Percentiles rank a stretch among this genome's conserved stretches.
Evolutionary conservation across 1,140 invertebrate genomes (phyloP).

Genomic region (Micrasema longulum): DNA sequence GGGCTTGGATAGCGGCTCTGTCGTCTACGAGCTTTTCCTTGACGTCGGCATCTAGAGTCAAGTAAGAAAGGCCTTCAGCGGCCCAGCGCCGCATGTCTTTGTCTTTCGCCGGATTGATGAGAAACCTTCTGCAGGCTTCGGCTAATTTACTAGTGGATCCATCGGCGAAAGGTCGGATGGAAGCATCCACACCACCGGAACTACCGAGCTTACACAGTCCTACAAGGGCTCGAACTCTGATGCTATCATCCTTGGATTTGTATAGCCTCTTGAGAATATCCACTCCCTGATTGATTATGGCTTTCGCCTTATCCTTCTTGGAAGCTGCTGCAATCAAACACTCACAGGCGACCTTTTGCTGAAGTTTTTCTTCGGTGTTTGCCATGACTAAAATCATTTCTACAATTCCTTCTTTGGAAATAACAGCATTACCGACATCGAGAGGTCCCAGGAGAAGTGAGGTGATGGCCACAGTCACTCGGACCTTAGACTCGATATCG

Average conservation of each 20-base stretch:
- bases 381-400: constrained; percentile 99
- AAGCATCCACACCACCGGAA: constrained; percentile 95
- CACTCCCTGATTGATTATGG: constrained; percentile 91
- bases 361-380: constrained; percentile 82
- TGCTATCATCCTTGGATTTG: constrained; percentile 89
- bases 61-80: constrained; percentile 95
- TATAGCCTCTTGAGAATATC: constrained; percentile 96
- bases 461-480: constrained; percentile 90
- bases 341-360: constrained; percentile 95
- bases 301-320: constrained; percentile 96
- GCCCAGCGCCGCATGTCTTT: constrained; percentile 94
- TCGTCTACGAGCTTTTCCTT: constrained; percentile 97
- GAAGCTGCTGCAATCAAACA: constrained; percentile 96
- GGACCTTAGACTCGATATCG: constrained; percentile 91
- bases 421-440: constrained; percentile 93
- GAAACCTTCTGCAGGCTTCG: constrained; percentile 91
- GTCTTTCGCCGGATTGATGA: constrained; percentile 88
- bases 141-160: constrained; percentile 94
- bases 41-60: constrained; percentile 97
- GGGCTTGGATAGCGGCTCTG: constrained; percentile 80
- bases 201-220: constrained; percentile 98
- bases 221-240: constrained; percentile 90
- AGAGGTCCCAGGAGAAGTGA: constrained; percentile 90
- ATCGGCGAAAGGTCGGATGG: constrained; percentile 93
- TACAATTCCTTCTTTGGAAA: constrained; percentile 92